Percentiles rank a stretch among this genome's conserved stretches.
phyloP scores from a whole-genome alignment of 2,888 invertebrate genomes.

The Dicycla oo region DNA sequence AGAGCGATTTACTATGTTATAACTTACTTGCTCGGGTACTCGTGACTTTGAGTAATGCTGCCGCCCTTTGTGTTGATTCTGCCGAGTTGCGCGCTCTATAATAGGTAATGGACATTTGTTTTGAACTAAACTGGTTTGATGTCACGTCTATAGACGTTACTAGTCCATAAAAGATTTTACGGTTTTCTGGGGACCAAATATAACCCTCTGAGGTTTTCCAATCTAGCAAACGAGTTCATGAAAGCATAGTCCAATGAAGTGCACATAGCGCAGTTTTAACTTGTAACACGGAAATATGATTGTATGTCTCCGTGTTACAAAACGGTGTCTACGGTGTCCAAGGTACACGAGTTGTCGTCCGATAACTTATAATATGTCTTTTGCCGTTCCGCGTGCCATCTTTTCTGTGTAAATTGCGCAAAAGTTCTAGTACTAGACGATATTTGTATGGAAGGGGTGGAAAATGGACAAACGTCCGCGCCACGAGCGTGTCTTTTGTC shows the following conservation, averaged over 20 bases:
- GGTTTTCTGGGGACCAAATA: not conserved
- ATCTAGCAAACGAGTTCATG: not conserved
- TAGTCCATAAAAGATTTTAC: not conserved
- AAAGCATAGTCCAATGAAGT: not conserved
- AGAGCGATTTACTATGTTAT: slow-evolving; percentile 50
- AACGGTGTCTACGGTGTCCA: not conserved
- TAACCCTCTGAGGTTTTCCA: not conserved
- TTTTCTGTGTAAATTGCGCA: not conserved
- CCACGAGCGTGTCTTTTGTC: slow-evolving; percentile 18
- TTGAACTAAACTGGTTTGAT: slow-evolving; percentile 10
- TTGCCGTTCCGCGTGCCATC: slow-evolving; percentile 4
- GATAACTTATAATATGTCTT: slow-evolving; percentile 25
- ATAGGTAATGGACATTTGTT: slow-evolving; percentile 18
- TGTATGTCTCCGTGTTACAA: slow-evolving; percentile 2
- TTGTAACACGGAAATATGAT: not conserved
- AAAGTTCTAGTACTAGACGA: slow-evolving; percentile 1
- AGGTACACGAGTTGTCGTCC: not conserved
- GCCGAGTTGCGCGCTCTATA: slow-evolving; percentile 8
- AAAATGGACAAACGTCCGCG: slow-evolving; percentile 26
- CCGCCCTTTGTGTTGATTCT: slow-evolving; percentile 30
- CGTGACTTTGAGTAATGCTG: slow-evolving; percentile 54
- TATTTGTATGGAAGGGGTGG: slow-evolving; percentile 15
- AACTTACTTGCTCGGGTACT: slow-evolving; percentile 18
- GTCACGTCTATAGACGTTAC: not conserved
- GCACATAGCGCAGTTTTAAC: not conserved